Percentiles rank a stretch among this genome's conserved stretches.
These are phyloP conservation scores for Rapana venosa DNA, from an alignment of 2,888 invertebrate genomes.

Conservation along the genomic window DNA sequence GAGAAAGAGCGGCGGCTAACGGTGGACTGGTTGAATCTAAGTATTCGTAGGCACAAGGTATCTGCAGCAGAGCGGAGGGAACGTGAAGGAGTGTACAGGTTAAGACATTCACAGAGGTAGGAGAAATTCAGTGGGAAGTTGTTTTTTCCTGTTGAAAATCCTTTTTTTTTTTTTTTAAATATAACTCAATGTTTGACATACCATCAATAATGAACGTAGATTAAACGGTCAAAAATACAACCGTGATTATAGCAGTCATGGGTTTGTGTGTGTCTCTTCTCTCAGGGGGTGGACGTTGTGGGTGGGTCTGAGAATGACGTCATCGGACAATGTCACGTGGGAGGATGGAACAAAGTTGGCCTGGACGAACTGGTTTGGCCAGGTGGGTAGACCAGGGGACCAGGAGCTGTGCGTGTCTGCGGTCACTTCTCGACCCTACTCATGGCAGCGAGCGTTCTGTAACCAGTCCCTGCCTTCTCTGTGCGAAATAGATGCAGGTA, in stretches of 20 bases:
- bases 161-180: too few relatives aligned
- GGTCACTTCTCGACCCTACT: background rate
- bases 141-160: too few relatives aligned
- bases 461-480: constrained; percentile 12
- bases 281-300: constrained; percentile 34
- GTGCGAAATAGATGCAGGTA: constrained; percentile 25
- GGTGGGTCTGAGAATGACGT: constrained; percentile 34
- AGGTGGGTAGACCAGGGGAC: background rate
- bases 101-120: too few relatives aligned
- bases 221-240: background rate
- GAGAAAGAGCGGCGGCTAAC: too few relatives aligned
- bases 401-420: background rate
- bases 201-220: background rate
- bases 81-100: too few relatives aligned
- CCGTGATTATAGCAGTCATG: too few relatives aligned
- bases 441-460: background rate
- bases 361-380: constrained; percentile 35
- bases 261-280: background rate
- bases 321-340: constrained; percentile 28
- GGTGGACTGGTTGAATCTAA: too few relatives aligned
- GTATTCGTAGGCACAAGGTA: too few relatives aligned
- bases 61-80: too few relatives aligned
- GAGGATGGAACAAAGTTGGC: background rate
- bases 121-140: too few relatives aligned
- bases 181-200: background rate